Conservation (phyloP, 2,888 invertebrate species). For the Andrena trimmerana region DNA sequence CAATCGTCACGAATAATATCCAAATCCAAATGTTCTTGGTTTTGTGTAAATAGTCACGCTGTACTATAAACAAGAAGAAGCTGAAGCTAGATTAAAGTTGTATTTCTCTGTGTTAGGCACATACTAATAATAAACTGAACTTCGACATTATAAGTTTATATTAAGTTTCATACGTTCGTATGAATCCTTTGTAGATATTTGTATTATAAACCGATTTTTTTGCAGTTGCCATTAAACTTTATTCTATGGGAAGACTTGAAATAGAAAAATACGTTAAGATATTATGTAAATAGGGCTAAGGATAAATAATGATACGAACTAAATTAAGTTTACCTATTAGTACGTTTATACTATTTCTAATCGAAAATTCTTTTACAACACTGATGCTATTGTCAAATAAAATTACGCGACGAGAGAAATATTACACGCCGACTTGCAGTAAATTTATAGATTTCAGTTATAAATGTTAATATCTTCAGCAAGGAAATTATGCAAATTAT, state of each 20-base stretch:
- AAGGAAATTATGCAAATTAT: slow-evolving; percentile 16
- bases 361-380: slow-evolving; percentile 41
- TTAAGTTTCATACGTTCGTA: slow-evolving; percentile 53
- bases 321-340: slow-evolving; percentile 77
- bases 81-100: slow-evolving; percentile 32
- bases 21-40: slow-evolving; percentile 40
- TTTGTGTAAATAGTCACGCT: slow-evolving; percentile 61
- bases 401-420: slow-evolving; percentile 26
- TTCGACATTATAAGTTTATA: slow-evolving; percentile 40
- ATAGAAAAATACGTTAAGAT: slow-evolving; percentile 49
- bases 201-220: slow-evolving; percentile 43
- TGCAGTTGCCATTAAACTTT: slow-evolving; percentile 40
- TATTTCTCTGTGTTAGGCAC: slow-evolving; percentile 19
- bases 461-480: slow-evolving; percentile 24
- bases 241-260: slow-evolving; percentile 45
- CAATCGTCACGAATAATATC: slow-evolving; percentile 37
- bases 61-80: slow-evolving; percentile 54
- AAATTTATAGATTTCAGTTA: slow-evolving; percentile 44
- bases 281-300: slow-evolving; percentile 73
- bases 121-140: slow-evolving; percentile 19
- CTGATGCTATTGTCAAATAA: slow-evolving; percentile 38
- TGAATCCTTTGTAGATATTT: slow-evolving; percentile 57
- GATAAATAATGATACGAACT: slow-evolving; percentile 49
- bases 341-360: slow-evolving; percentile 67
- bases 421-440: slow-evolving; percentile 26